Evolutionary conservation across 2,888 invertebrate genomes (phyloP).

Genomic region (Tryphoninae sp.): DNA sequence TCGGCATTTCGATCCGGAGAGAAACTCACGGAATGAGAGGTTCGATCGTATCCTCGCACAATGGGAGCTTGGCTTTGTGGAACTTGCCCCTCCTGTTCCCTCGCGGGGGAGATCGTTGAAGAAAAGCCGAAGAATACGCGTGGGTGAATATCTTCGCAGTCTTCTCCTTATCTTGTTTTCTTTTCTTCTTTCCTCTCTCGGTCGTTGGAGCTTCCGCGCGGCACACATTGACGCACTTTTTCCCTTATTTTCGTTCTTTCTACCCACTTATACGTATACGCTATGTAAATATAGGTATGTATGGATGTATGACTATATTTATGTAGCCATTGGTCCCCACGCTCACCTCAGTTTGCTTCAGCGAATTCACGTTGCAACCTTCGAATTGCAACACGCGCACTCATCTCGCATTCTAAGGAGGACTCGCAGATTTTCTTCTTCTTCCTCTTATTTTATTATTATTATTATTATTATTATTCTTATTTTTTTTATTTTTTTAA

Average conservation of each 20-base stretch:
- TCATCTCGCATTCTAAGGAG: conserved; percentile 36
- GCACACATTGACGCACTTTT: conserved; percentile 39
- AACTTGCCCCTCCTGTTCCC: conserved; percentile 1
- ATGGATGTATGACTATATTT: neutral
- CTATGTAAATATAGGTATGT: conserved; percentile 11
- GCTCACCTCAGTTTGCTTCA: conserved; percentile 33
- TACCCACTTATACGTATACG: neutral
- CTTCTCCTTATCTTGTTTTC: conserved; percentile 18
- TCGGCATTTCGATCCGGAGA: conserved; percentile 57
- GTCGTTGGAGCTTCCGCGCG: conserved; percentile 44
- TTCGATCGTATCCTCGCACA: conserved; percentile 52
- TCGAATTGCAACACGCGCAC: conserved; percentile 36
- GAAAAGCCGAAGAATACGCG: conserved; percentile 51
- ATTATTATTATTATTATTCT: too few species aligned
- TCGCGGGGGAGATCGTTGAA: conserved; percentile 28
- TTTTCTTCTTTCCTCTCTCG: conserved; percentile 10
- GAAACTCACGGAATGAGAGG: conserved; percentile 50
- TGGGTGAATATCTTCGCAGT: conserved; percentile 56
- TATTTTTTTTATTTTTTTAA: neutral
- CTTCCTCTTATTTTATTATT: too few species aligned
- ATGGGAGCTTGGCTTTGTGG: conserved; percentile 41
- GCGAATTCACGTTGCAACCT: conserved; percentile 39
- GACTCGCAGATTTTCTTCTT: conserved; percentile 16
- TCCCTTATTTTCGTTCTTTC: conserved; percentile 17
- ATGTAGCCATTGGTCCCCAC: conserved; percentile 8